Conservation (phyloP, 2,797 vertebrate genomes). For the Presbytis comata region DNA sequence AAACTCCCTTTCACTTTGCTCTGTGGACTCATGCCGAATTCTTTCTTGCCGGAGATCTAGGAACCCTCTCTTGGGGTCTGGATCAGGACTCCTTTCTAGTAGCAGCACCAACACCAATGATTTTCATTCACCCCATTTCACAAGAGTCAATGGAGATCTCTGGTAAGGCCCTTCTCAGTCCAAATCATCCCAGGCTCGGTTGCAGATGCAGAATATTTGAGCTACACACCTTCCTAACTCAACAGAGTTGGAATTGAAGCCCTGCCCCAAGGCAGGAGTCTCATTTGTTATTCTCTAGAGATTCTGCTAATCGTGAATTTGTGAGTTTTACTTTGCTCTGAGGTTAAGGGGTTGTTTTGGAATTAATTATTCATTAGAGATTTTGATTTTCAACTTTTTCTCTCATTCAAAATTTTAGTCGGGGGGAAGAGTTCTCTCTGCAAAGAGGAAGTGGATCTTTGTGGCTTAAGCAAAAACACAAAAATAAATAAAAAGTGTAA, state of each 20-base stretch:
- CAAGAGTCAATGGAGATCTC: neutral
- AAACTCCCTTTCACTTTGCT: neutral
- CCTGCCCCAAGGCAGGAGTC: neutral
- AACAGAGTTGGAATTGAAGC: neutral
- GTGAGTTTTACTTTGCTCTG: neutral
- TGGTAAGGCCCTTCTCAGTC: neutral
- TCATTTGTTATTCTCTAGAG: neutral
- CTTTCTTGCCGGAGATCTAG: neutral
- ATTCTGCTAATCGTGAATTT: neutral
- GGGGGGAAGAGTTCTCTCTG: neutral
- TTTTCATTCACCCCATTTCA: neutral
- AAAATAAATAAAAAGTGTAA: neutral
- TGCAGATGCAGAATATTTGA: neutral
- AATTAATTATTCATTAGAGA: neutral
- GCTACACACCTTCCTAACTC: neutral
- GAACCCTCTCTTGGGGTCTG: neutral
- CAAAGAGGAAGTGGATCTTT: neutral
- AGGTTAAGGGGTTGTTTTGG: neutral
- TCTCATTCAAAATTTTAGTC: neutral
- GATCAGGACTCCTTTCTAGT: neutral
- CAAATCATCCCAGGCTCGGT: neutral
- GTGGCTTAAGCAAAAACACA: neutral
- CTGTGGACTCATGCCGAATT: neutral
- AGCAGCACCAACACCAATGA: neutral
- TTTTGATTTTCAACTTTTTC: neutral